phyloP scores from a whole-genome alignment of 2,888 invertebrate species.

The Leptopilina syphax region DNA sequence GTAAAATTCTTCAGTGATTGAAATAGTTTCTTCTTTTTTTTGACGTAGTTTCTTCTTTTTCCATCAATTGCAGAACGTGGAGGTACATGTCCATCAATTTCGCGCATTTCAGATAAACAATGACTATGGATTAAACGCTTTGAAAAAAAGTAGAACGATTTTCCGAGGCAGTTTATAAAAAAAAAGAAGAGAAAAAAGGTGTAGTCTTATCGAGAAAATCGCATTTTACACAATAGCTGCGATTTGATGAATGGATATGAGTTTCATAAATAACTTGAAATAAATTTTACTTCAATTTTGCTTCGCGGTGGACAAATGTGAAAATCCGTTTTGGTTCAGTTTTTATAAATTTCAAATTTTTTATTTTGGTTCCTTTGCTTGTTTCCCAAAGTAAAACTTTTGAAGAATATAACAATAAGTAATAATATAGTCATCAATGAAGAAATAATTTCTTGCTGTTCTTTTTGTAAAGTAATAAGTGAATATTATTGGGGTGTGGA shows the following conservation, averaged over 20 bases:
- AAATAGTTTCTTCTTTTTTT: not conserved
- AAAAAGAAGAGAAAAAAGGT: not conserved
- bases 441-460: too few species aligned
- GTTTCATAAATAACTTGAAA: slow-evolving; percentile 39
- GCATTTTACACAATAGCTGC: slow-evolving; percentile 33
- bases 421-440: too few species aligned
- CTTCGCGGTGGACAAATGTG: slow-evolving; percentile 27
- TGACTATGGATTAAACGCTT: slow-evolving; percentile 23
- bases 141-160: slow-evolving; percentile 18
- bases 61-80: slow-evolving; percentile 6
- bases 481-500: too few species aligned
- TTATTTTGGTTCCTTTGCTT: not conserved
- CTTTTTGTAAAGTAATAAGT: too few species aligned
- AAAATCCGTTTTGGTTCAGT: not conserved
- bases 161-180: slow-evolving; percentile 6
- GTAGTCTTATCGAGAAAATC: slow-evolving; percentile 25
- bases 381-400: not conserved
- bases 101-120: slow-evolving; percentile 34
- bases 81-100: slow-evolving; percentile 30
- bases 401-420: too few species aligned
- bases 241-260: slow-evolving; percentile 37
- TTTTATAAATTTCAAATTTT: not conserved
- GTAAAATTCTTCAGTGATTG: not conserved
- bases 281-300: slow-evolving; percentile 17
- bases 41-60: slow-evolving; percentile 1